Evolutionary conservation across 2,113 vertebrate species (phyloP).

Genomic region (Anoplopoma fimbria): DNA sequence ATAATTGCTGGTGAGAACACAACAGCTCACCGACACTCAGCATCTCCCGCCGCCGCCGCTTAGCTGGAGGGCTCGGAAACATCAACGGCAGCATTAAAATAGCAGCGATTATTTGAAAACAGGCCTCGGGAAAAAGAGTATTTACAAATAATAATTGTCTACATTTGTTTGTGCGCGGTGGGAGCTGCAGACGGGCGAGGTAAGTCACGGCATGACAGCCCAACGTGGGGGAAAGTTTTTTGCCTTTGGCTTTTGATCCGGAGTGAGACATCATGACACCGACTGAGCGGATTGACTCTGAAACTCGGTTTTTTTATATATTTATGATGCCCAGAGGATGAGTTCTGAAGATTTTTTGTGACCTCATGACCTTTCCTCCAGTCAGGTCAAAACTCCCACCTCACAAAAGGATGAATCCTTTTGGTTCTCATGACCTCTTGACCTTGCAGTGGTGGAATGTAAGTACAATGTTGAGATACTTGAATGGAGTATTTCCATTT

Average conservation of each 20-base stretch:
- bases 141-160: conserved; percentile 63
- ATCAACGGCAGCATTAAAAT: conserved; percentile 56
- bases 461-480: neutral
- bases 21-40: conserved; percentile 52
- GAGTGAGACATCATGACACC: neutral
- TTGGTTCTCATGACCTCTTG: neutral
- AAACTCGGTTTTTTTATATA: neutral
- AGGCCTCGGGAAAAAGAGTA: conserved; percentile 19
- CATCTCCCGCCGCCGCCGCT: conserved; percentile 41
- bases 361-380: neutral
- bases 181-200: conserved; percentile 1
- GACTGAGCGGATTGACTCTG: neutral
- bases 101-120: conserved; percentile 60
- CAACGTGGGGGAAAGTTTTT: neutral
- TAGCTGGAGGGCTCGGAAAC: conserved; percentile 48
- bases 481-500: too few species aligned
- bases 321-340: neutral
- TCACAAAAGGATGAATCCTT: neutral
- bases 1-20: conserved; percentile 61
- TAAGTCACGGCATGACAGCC: neutral
- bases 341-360: neutral
- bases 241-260: conserved; percentile 11
- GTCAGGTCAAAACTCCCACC: neutral
- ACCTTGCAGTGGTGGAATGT: neutral
- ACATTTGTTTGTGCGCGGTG: conserved; percentile 46